Base-by-base conservation (phyloP, 2,797 vertebrate species). In the Enteromius radiatus region DNA sequence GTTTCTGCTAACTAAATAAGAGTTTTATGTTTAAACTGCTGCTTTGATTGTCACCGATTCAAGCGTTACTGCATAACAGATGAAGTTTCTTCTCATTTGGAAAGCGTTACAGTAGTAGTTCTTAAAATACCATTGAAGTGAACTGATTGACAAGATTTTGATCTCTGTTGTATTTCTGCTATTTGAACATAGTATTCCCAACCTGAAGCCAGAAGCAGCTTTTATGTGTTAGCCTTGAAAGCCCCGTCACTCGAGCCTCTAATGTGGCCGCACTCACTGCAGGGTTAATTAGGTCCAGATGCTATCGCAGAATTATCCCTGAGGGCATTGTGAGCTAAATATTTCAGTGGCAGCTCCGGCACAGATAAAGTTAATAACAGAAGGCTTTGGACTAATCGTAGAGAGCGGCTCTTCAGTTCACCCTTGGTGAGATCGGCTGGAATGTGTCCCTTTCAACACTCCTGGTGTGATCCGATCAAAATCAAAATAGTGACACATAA, bases 371-470 rank as follows among this genome's bases (percentile, higher is more conserved):
- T 88, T 91, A 93, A 94, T 92, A 91, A 93, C 84, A 86, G 79
- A 85, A 79, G 89, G 81, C 88, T 41, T 26, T 78, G 86, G 88
- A 89, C 88, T 90, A 91, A 93, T 92, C 90, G 81, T 87, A 88
- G 89, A 85, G 81, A 76, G 87, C 81, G 76, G 65, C 76, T 87
- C 74, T 36, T 91, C 84, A 82, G 86, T 84, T 87, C 75, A 84
- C 86, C 83, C 86, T 92, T 86, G 69, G 91, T 90, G 90, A 94
- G 92, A 91, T 87, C 87, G 80, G 88, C 78, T 89, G 93, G 93
- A 94, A 94, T 94, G 93, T 88, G 89, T 19, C 78, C 89, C 92
- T 94, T 94, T 95, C 93, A 94, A 91, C 93, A 89, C 92, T 91
- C 86, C 70, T 86, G 80, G 85, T 59, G 87, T 88, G 85, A 81